Evolutionary conservation across 1,140 invertebrate genomes (phyloP), one percentile per base, ranked within the genome.

Genomic region (Saccostrea cuccullata): DNA sequence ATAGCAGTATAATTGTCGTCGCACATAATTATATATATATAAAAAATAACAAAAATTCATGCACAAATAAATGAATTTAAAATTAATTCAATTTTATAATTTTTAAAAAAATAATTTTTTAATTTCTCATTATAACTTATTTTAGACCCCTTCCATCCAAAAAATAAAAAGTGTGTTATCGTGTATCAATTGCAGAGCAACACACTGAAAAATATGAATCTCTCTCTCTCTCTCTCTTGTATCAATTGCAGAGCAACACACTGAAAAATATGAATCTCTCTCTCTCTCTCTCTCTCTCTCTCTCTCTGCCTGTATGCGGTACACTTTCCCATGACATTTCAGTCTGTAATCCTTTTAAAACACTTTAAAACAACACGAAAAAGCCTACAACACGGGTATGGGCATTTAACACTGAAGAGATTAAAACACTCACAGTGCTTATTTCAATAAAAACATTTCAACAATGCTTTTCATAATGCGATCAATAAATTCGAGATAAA

Each of bases 271-370:
- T 12, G 23, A 23, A 1, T 73, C 70, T 73, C 70, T 73, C 70
- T 73, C 70, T 77, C 70, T 77, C 70, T 77, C 70, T 77, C 70
- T 77, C 70, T 77, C 70, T 77, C 70, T 77, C 70, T 77, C 70
- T 40, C 58, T 64, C 70, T 77, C 70, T 77, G 12, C 30, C 26
- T 30, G 12, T 30, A 11, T 30, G 11, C 1, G 8, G 12, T 77
- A 26, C 26, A 30, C 26, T 77, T 77, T 77, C 70, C 70, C 70
- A 77, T 77, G 70, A 77, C 70, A 36, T 36, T 36, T 30, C 11
- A 26, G 70, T 77, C 70, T 13, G 13, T 77, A 77, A 77, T 36
- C 26, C 70, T 17, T 15, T 30, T 77, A 4, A 73, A 77, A 77
- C 70, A 36, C 70, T 30, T 77, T 77, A 77, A 77, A 77, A 77